Evolutionary conservation across 2,888 invertebrate genomes (phyloP).

Genomic region (Caenorhabditis sp.): DNA sequence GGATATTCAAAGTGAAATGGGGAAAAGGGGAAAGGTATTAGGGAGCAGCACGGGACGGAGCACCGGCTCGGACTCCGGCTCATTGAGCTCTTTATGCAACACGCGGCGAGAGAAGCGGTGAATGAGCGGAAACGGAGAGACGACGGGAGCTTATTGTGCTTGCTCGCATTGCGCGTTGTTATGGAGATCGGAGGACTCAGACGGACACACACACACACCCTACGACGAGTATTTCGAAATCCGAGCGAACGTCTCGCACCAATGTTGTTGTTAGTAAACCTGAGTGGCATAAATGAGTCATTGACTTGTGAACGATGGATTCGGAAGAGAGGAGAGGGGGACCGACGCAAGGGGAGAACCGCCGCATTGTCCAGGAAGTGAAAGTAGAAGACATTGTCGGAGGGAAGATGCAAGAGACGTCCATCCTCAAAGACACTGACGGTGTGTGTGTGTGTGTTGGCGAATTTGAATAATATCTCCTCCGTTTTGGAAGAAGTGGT

Average conservation of each 20-base stretch:
- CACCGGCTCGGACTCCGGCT: slow-evolving; percentile 29
- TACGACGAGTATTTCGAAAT: slow-evolving; percentile 41
- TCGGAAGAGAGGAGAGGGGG: slow-evolving; percentile 38
- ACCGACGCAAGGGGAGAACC: slow-evolving; percentile 14
- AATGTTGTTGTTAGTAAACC: slow-evolving; percentile 49
- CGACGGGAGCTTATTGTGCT: slow-evolving; percentile 24
- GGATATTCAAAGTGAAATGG: slow-evolving; percentile 14
- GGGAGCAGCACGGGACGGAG: slow-evolving; percentile 13
- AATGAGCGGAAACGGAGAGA: slow-evolving; percentile 16
- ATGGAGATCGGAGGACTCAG: slow-evolving; percentile 51
- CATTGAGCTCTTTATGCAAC: slow-evolving; percentile 48
- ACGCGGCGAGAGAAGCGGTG: slow-evolving; percentile 12
- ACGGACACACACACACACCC: too few relatives aligned
- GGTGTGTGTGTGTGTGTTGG: slow-evolving; percentile 14
- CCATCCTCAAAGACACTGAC: slow-evolving; percentile 23
- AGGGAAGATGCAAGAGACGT: slow-evolving; percentile 40
- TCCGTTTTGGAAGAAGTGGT: slow-evolving; percentile 30
- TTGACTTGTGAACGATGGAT: slow-evolving; percentile 55
- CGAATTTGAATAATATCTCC: slow-evolving; percentile 65
- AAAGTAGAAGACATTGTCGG: slow-evolving; percentile 55
- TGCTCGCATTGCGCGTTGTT: slow-evolving; percentile 37
- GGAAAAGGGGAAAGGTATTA: slow-evolving; percentile 36
- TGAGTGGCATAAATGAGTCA: slow-evolving; percentile 52
- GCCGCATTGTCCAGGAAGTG: slow-evolving; percentile 55
- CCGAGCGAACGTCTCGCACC: slow-evolving; percentile 12